Evolutionary conservation across 2,888 invertebrate species (phyloP).

Genomic region (Polydrusus tereticollis): DNA sequence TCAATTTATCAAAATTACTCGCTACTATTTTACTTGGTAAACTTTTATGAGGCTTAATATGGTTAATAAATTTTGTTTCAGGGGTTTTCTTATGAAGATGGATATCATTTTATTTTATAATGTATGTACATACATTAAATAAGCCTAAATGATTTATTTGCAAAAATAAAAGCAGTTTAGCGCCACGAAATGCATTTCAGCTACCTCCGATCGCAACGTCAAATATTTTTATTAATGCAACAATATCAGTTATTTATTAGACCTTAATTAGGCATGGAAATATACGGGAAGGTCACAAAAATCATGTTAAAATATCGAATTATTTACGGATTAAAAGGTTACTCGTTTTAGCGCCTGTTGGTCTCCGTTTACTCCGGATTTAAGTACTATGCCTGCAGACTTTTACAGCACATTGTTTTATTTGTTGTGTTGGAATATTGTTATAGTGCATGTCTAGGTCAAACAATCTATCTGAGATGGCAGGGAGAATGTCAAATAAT

Average conservation of each 20-base stretch:
- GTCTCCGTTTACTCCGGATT: background rate
- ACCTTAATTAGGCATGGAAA: conserved; percentile 28
- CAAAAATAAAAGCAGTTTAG: conserved; percentile 24
- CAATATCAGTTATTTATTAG: conserved; percentile 39
- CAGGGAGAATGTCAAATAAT: conserved; percentile 21
- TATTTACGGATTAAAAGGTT: background rate
- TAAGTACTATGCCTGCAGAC: conserved; percentile 5
- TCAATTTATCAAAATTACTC: background rate
- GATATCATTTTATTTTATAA: conserved; percentile 19
- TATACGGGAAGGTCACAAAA: conserved; percentile 16
- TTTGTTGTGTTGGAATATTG: too few relatives aligned
- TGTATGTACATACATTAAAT: conserved; percentile 27
- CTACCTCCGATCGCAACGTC: conserved; percentile 34
- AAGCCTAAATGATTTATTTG: conserved; percentile 18
- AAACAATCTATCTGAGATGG: conserved; percentile 13
- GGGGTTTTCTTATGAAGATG: conserved; percentile 24
- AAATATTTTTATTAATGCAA: conserved; percentile 36
- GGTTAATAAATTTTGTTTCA: conserved; percentile 26
- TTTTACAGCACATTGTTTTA: too few relatives aligned
- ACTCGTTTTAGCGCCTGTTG: background rate
- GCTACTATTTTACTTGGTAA: background rate
- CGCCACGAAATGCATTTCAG: conserved; percentile 21
- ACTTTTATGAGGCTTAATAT: conserved; percentile 24
- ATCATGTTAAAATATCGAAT: background rate
- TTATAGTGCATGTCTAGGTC: conserved; percentile 13